Percentiles rank a stretch among this genome's conserved stretches.
Conservation (phyloP, 2,113 vertebrate genomes). For the Eretmochelys imbricata region DNA sequence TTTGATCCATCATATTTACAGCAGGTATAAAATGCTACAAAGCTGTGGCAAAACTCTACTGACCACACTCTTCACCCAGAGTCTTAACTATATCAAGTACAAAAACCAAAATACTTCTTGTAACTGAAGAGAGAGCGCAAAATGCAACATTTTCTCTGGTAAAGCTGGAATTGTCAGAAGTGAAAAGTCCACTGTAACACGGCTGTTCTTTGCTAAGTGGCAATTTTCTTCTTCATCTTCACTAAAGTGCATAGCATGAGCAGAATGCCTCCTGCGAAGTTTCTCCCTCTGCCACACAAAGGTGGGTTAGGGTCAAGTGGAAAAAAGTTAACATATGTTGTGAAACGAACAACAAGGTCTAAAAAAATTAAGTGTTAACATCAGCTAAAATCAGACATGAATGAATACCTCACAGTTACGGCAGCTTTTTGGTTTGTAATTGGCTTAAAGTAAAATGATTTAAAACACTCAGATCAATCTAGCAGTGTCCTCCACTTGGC, state of each 20-base stretch:
- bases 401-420: neutral
- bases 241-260: constrained; percentile 78
- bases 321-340: constrained; percentile 65
- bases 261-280: constrained; percentile 88
- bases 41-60: constrained; percentile 71
- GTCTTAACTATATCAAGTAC: constrained; percentile 61
- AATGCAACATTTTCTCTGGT: constrained; percentile 78
- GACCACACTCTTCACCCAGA: constrained; percentile 68
- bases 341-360: constrained; percentile 26
- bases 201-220: constrained; percentile 81
- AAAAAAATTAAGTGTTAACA: constrained; percentile 36
- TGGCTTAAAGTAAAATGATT: constrained; percentile 15
- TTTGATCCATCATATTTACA: neutral
- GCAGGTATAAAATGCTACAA: constrained; percentile 35
- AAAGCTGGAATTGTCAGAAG: constrained; percentile 84
- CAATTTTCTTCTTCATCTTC: constrained; percentile 80
- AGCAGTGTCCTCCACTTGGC: neutral
- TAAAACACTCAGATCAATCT: neutral
- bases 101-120: constrained; percentile 74
- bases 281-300: constrained; percentile 84
- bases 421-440: constrained; percentile 6
- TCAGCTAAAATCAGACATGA: constrained; percentile 1
- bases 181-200: constrained; percentile 93
- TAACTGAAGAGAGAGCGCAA: constrained; percentile 78
- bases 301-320: constrained; percentile 78